phyloP scores from a whole-genome alignment of 2,888 invertebrate species.

The Melieria picta region DNA sequence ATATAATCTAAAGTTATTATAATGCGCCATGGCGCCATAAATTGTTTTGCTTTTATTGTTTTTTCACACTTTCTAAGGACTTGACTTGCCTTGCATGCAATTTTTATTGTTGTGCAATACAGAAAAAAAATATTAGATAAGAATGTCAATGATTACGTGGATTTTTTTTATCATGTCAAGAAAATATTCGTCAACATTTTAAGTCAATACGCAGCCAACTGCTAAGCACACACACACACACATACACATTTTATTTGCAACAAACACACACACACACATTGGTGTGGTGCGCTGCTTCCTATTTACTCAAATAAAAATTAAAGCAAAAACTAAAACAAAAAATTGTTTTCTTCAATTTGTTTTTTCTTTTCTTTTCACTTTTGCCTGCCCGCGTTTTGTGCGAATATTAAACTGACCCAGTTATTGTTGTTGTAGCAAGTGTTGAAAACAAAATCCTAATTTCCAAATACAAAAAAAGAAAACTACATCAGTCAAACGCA shows the following conservation, averaged over 20 bases:
- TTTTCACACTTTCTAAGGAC: too few species aligned
- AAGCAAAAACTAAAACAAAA: not conserved
- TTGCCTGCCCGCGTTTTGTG: not conserved
- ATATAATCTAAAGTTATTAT: too few species aligned
- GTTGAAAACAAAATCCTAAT: not conserved
- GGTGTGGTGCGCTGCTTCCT: too few species aligned
- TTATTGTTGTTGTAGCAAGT: constrained; percentile 2
- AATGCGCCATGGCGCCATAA: too few species aligned
- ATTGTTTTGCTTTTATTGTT: too few species aligned
- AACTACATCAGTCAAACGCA: not conserved
- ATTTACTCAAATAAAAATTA: too few species aligned
- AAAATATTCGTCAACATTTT: not conserved
- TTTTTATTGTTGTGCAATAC: too few species aligned
- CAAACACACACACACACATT: too few species aligned
- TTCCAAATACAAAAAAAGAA: too few species aligned
- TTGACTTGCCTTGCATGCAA: too few species aligned
- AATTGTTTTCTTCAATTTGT: not conserved
- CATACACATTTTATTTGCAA: too few species aligned
- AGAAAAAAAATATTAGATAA: not conserved
- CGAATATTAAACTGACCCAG: constrained; percentile 9
- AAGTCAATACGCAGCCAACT: not conserved
- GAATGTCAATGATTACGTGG: not conserved
- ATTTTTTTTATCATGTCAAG: not conserved
- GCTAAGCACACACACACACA: constrained; percentile 8
- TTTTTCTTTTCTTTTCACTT: constrained; percentile 3